Base-by-base conservation (phyloP, 2,888 invertebrate genomes). In the Elmis aenea region DNA sequence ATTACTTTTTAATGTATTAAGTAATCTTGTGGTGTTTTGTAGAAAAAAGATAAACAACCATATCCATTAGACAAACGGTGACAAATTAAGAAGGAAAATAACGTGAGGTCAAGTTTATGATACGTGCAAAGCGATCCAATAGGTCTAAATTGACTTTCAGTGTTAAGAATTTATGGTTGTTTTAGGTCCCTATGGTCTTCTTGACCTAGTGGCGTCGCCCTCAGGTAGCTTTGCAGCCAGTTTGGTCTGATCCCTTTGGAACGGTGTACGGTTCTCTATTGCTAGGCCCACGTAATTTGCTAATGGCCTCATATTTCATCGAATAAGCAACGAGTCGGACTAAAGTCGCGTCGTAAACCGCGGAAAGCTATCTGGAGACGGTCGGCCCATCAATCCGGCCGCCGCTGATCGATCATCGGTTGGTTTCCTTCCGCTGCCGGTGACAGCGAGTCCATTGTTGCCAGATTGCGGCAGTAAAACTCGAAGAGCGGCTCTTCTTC, bases 231-330 rank as follows among this genome's bases (percentile, higher is more conserved):
- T n/a, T n/a, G 18, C 18, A 8, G 18, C 5, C 18, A 8, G 18
- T 18, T 18, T 18, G 8, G 8, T 6, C 5, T 18, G 18, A 6
- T 18, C 5, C 18, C 18, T 18, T 5, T 6, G 8, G 5, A 8
- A 6, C 18, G 18, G 18, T 18, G 18, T 18, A 8, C 5, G 18
- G 18, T 6, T 18, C 18, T 5, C n/a, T 18, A 18, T 18, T 8
- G 5, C 8, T 8, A 8, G 8, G 18, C 32, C 46, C 52, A 45
- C 45, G 46, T 51, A 53, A 53, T 53, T 53, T 51, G 40, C 51
- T 53, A 53, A 53, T 51, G 51, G 51, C 42, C 38, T 45, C 50
- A 51, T 53, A 53, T 51, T 51, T 53, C 51, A 48, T 36, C 33
- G 40, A 39, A 42, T 36, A 33, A 39, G 21, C 27, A 31, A 34